Conservation (phyloP, 1,140 invertebrate species). For the Camponotus floridanus region DNA sequence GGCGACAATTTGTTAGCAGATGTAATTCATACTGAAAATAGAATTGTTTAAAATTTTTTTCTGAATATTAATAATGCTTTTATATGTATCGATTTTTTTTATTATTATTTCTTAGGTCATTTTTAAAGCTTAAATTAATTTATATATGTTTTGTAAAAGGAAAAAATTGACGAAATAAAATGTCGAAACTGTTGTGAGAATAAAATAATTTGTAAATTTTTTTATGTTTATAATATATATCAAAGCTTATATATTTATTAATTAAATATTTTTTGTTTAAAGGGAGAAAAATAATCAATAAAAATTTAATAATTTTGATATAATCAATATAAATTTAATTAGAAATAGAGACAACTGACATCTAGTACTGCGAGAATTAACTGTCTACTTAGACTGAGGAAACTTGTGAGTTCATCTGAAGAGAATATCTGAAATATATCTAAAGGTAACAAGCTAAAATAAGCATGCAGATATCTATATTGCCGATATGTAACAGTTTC, state of each 20-base stretch:
- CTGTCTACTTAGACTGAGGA: background rate
- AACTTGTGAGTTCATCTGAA: conserved; percentile 4
- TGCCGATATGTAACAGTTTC: background rate
- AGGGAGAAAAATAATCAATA: background rate
- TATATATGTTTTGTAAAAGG: background rate
- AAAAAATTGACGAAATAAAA: background rate
- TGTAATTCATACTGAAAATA: conserved; percentile 62
- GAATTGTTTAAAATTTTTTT: conserved; percentile 41
- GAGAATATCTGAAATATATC: conserved; percentile 39
- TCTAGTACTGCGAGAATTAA: background rate
- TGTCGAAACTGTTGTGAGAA: background rate
- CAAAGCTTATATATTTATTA: background rate
- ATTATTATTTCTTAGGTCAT: conserved; percentile 1
- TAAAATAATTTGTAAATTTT: background rate
- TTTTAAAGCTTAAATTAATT: background rate
- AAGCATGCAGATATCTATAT: background rate
- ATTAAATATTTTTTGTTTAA: background rate
- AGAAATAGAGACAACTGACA: conserved; percentile 13
- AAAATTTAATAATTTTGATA: conserved; percentile 6
- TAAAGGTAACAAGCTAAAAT: conserved; percentile 20
- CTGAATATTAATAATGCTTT: conserved; percentile 31
- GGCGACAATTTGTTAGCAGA: conserved; percentile 49
- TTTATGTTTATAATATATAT: background rate
- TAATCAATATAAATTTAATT: background rate
- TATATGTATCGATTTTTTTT: background rate